phyloP scores from a whole-genome alignment of 1,140 invertebrate genomes.

The Ruditapes philippinarum region DNA sequence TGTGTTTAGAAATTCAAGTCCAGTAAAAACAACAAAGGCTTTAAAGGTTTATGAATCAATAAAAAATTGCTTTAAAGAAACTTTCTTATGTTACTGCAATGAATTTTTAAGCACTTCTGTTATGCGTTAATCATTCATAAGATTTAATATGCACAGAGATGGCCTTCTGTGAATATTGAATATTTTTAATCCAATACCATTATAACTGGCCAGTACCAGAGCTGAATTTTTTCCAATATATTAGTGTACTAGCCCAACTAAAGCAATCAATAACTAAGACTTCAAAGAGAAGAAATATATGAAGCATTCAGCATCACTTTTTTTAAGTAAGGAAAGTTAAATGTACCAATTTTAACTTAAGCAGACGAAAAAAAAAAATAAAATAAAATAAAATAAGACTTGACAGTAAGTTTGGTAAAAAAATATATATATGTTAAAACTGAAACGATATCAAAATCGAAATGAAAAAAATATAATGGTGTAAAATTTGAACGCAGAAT shows the following conservation, averaged over 20 bases:
- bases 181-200: constrained; percentile 40
- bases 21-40: not conserved
- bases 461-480: not conserved
- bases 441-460: not conserved
- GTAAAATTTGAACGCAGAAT: not conserved
- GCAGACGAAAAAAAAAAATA: not conserved
- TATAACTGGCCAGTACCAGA: not conserved
- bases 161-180: constrained; percentile 8
- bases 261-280: not conserved
- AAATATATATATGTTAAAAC: not conserved
- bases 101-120: constrained; percentile 36
- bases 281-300: not conserved
- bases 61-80: constrained; percentile 23
- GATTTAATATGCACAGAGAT: constrained; percentile 40
- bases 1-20: constrained; percentile 42
- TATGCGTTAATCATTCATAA: constrained; percentile 14
- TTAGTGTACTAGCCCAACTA: not conserved
- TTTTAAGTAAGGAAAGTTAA: not conserved
- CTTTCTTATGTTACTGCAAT: constrained; percentile 11
- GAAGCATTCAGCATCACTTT: not conserved
- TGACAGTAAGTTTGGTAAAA: not conserved
- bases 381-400: not conserved
- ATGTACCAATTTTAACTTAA: no score
- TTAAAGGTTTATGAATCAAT: constrained; percentile 15
- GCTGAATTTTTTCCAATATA: constrained; percentile 10